Conservation (phyloP, 2,797 vertebrate genomes). For the Smutsia temminckii region DNA sequence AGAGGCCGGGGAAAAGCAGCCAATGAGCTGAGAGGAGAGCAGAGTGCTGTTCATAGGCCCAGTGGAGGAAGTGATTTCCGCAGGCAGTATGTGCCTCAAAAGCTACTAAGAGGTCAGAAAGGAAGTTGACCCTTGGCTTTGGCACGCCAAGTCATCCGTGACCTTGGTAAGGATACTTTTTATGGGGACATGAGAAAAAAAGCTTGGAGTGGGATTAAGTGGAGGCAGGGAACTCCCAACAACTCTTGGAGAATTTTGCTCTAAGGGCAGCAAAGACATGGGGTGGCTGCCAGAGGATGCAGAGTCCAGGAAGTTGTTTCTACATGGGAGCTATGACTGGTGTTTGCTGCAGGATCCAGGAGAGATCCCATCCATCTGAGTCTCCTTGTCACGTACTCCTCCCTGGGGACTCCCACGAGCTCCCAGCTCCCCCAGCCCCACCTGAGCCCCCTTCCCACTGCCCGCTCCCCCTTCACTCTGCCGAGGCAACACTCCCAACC, state of each 20-base stretch:
- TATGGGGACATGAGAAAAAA: neutral
- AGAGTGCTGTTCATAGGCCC: neutral
- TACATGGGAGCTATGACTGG: neutral
- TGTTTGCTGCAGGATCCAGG: neutral
- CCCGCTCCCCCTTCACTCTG: neutral
- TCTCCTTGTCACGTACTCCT: rapidly evolving
- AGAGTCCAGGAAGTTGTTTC: neutral
- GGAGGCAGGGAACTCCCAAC: neutral
- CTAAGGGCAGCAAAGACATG: neutral
- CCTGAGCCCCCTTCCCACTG: rapidly evolving
- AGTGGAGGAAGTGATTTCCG: neutral
- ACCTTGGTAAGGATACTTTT: neutral
- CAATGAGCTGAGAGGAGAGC: neutral
- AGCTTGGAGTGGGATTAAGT: neutral
- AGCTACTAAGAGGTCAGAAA: neutral
- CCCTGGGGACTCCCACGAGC: neutral
- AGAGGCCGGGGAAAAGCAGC: neutral
- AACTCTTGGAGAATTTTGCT: neutral
- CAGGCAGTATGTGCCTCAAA: neutral
- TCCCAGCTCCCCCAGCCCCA: neutral
- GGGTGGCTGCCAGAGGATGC: neutral
- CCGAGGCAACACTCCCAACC: neutral
- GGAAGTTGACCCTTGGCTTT: neutral
- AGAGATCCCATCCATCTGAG: neutral
- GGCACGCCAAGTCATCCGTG: neutral